These are phyloP conservation scores for Tridacna gigas DNA, from an alignment of 2,888 invertebrate species.

Conservation along the genomic window DNA sequence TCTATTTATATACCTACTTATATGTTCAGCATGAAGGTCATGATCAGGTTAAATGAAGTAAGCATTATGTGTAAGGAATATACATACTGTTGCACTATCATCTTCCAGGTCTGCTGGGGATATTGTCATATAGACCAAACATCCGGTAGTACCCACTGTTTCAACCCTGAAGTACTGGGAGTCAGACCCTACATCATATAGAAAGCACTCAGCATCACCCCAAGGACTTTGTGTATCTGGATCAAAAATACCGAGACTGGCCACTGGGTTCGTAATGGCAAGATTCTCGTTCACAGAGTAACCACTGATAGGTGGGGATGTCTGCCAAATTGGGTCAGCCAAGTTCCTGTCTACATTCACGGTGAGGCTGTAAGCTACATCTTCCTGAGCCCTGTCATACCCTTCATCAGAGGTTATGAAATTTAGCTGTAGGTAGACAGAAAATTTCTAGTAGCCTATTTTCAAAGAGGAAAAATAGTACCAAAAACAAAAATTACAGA, in stretches of 20 bases:
- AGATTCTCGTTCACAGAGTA: constrained; percentile 41
- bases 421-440: constrained; percentile 67
- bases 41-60: no score
- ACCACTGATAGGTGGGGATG: constrained; percentile 7
- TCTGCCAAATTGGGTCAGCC: constrained; percentile 67
- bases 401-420: constrained; percentile 75
- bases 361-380: constrained; percentile 63
- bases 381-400: constrained; percentile 39
- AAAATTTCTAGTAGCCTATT: no score
- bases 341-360: constrained; percentile 77
- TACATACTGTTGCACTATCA: neutral
- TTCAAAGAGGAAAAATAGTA: no score
- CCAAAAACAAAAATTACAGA: no score
- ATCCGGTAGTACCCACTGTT: neutral
- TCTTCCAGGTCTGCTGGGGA: constrained; percentile 9
- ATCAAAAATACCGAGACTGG: constrained; percentile 67
- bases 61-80: no score
- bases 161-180: neutral
- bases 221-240: constrained; percentile 54
- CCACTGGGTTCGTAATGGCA: constrained; percentile 45
- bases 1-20: no score
- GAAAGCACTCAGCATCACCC: constrained; percentile 14
- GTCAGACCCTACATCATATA: neutral
- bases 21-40: no score
- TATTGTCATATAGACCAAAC: neutral